Conservation (phyloP, 2,888 invertebrate genomes). For the Tetragonula carbonaria region DNA sequence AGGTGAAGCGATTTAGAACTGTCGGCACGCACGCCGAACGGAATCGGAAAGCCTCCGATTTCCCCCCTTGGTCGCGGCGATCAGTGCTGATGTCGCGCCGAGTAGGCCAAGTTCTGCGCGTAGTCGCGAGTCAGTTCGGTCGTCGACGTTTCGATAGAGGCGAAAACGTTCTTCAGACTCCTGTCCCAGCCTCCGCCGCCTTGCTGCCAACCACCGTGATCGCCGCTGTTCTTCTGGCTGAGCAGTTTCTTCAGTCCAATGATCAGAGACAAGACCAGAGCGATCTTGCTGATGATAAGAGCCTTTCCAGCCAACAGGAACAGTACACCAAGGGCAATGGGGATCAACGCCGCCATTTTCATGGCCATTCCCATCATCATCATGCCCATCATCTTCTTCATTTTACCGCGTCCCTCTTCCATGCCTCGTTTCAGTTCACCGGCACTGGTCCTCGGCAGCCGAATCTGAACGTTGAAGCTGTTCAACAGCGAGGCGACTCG, state of each 20-base stretch:
- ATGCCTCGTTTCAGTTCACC: slow-evolving; percentile 89
- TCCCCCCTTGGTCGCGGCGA: not conserved
- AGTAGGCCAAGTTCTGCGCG: slow-evolving; percentile 90
- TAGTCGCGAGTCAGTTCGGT: slow-evolving; percentile 73
- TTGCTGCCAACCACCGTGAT: slow-evolving; percentile 80
- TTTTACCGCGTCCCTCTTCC: slow-evolving; percentile 93
- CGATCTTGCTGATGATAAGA: slow-evolving; percentile 92
- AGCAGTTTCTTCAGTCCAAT: slow-evolving; percentile 93
- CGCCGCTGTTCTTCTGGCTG: slow-evolving; percentile 87
- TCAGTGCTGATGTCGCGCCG: slow-evolving; percentile 82
- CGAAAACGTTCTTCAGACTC: slow-evolving; percentile 82
- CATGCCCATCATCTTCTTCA: slow-evolving; percentile 96
- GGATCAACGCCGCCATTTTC: slow-evolving; percentile 93
- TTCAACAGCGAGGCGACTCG: slow-evolving; percentile 89
- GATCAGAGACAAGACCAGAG: slow-evolving; percentile 91
- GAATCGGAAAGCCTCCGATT: slow-evolving; percentile 14
- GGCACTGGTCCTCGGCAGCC: slow-evolving; percentile 89
- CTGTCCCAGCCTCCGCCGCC: slow-evolving; percentile 89
- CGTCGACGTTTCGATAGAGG: slow-evolving; percentile 74
- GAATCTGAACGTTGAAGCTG: slow-evolving; percentile 91
- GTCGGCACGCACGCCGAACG: slow-evolving; percentile 13
- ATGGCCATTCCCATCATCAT: slow-evolving; percentile 95
- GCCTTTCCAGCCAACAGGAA: slow-evolving; percentile 94
- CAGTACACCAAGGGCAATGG: slow-evolving; percentile 91
- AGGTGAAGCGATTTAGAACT: not conserved